Evolutionary conservation across 2,113 vertebrate species (phyloP), one percentile per base, ranked within the genome.

Genomic region (Apus apus): DNA sequence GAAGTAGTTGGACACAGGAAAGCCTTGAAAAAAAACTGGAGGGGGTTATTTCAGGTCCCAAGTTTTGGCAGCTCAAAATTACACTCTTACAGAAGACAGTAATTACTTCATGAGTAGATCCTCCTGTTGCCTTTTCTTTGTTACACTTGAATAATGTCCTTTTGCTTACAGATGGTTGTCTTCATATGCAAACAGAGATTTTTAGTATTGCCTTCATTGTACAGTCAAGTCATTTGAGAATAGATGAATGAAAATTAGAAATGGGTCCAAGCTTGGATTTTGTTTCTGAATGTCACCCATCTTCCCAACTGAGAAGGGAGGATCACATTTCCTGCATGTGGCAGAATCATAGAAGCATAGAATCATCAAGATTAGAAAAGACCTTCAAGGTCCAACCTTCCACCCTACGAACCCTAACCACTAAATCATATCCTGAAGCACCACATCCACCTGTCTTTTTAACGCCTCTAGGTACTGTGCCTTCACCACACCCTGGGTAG

Each of bases 91-190:
- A 90, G 50, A 51, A 85, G 81, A 67, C 71, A 72, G 43, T 79
- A 79, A 71, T 91, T 91, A 43, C 66, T 91, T 19, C 7, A 18
- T 57, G 58, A 97, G 26, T 50, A 65, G 83, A 80, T 86, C 75
- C 29, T 93, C 43, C 54, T 79, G 65, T 80, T 88, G 60, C 60
- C 60, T 94, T 75, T 72, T 68, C 27, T 48, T 90, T 73, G 54
- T 86, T 96, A 40, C n/a, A 30, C 57, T 77, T 14, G 5, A 65
- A 66, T 72, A 65, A 51, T 56, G 56, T 90, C 45, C 53, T 79
- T 96, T 81, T 75, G 29, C 71, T 94, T 93, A 71, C 51, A 92
- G 43, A 76, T 84, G 18, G 75, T 53, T 77, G 26, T 86, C 48
- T 65, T 67, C 67, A 65, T 45, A 10, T 57, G 29, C 11, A 38